Evolutionary conservation across 2,797 vertebrate species (phyloP).

Genomic region (Pelodytes ibericus): DNA sequence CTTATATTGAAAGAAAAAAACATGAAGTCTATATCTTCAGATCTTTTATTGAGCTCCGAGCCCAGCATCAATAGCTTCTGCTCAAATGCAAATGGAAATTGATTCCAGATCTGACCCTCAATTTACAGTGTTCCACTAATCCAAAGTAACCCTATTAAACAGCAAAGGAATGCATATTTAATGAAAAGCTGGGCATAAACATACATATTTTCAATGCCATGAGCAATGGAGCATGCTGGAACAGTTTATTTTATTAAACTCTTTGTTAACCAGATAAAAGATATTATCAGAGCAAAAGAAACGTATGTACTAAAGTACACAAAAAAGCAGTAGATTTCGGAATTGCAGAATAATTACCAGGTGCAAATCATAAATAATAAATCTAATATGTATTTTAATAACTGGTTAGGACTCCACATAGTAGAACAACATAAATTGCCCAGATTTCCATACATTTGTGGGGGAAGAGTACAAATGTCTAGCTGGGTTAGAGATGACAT

Average conservation of each 20-base stretch:
- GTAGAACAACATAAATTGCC: too few species aligned
- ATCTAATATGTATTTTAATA: too few species aligned
- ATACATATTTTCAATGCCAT: constrained; percentile 36
- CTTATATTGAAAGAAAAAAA: constrained; percentile 71
- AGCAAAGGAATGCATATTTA: constrained; percentile 55
- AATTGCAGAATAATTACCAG: too few species aligned
- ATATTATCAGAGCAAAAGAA: too few species aligned
- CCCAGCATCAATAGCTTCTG: constrained; percentile 72
- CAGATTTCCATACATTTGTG: too few species aligned
- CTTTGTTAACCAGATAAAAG: too few species aligned
- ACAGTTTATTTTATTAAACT: constrained; percentile 8
- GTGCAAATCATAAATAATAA: too few species aligned
- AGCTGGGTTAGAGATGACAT: too few species aligned
- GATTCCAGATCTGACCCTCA: constrained; percentile 72
- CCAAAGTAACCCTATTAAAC: constrained; percentile 61
- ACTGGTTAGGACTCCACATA: too few species aligned
- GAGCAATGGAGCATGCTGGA: constrained; percentile 8
- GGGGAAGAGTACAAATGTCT: too few species aligned
- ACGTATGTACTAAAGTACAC: too few species aligned
- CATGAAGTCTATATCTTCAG: constrained; percentile 70
- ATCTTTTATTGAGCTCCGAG: constrained; percentile 74
- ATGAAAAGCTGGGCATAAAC: constrained; percentile 22
- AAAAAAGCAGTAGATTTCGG: too few species aligned
- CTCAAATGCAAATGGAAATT: constrained; percentile 78
- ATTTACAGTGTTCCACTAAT: constrained; percentile 69